Evolutionary conservation across 2,888 invertebrate species (phyloP).

Genomic region (Dimorphilus gyrociliatus): DNA sequence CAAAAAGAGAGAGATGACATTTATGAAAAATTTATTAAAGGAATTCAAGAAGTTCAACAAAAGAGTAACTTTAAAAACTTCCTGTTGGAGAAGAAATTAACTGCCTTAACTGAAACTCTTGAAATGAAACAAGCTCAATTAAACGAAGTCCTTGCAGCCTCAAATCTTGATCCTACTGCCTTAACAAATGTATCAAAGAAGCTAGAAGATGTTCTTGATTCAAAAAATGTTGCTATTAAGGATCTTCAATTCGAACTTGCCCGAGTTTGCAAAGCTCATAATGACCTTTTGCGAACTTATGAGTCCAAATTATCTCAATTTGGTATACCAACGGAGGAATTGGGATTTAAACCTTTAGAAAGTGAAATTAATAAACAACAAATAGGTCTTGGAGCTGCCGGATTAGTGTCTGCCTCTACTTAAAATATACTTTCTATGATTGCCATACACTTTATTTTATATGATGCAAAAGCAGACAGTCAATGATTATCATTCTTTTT

Average conservation of each 20-base stretch:
- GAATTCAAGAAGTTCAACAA: constrained; percentile 68
- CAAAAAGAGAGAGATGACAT: constrained; percentile 58
- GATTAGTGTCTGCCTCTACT: constrained; percentile 46
- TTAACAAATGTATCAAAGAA: constrained; percentile 42
- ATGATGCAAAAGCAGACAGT: too few relatives aligned
- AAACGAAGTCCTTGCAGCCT: constrained; percentile 47
- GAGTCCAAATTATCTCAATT: constrained; percentile 59
- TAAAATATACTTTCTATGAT: too few relatives aligned
- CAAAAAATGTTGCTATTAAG: constrained; percentile 63
- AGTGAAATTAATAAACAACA: constrained; percentile 39
- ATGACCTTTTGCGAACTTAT: constrained; percentile 59
- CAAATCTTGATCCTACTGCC: constrained; percentile 44
- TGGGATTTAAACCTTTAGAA: constrained; percentile 55
- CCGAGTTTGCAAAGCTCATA: constrained; percentile 58
- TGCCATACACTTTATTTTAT: too few relatives aligned
- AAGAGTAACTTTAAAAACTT: constrained; percentile 63
- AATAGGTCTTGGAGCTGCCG: constrained; percentile 54
- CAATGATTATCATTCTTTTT: too few relatives aligned
- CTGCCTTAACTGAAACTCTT: constrained; percentile 46
- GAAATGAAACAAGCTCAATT: constrained; percentile 53
- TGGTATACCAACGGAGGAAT: constrained; percentile 57
- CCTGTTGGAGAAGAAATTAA: constrained; percentile 56
- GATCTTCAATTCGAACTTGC: constrained; percentile 65
- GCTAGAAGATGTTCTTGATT: constrained; percentile 46
- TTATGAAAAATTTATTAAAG: constrained; percentile 58